Percentiles rank a stretch among this genome's conserved stretches.
These are phyloP conservation scores for Cyclophora albipunctata DNA, from an alignment of 2,888 invertebrate genomes.

Conservation along the genomic window DNA sequence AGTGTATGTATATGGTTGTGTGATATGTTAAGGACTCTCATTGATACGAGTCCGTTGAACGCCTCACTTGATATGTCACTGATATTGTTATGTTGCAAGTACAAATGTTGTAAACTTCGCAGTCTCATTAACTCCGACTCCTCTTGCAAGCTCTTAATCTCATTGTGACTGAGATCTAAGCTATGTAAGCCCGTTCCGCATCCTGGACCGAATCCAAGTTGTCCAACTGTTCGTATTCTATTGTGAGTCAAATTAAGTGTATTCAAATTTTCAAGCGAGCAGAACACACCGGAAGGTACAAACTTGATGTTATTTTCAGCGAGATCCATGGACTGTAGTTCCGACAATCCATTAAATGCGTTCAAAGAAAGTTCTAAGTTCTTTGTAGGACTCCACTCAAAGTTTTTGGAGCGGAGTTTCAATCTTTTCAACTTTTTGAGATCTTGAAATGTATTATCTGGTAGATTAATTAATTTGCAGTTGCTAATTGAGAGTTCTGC, in stretches of 20 bases:
- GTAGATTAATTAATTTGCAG: slow-evolving; percentile 86
- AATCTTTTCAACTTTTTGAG: slow-evolving; percentile 86
- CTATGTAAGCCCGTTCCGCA: slow-evolving; percentile 83
- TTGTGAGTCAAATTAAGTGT: slow-evolving; percentile 90
- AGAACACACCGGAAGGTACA: slow-evolving; percentile 86
- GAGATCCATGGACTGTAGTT: slow-evolving; percentile 86
- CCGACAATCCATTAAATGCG: slow-evolving; percentile 85
- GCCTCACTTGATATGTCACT: slow-evolving; percentile 86
- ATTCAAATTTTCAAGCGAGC: slow-evolving; percentile 85
- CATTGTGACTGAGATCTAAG: slow-evolving; percentile 88
- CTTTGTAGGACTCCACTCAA: slow-evolving; percentile 85
- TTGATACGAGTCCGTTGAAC: slow-evolving; percentile 83
- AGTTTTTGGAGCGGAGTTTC: slow-evolving; percentile 85
- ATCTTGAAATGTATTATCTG: slow-evolving; percentile 86
- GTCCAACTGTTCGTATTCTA: slow-evolving; percentile 84
- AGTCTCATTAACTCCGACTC: slow-evolving; percentile 84
- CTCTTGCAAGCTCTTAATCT: slow-evolving; percentile 82
- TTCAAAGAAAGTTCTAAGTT: slow-evolving; percentile 83
- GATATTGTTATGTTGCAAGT: slow-evolving; percentile 89
- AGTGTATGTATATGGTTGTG: slow-evolving; percentile 88
- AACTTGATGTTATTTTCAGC: slow-evolving; percentile 89
- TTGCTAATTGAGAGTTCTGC: slow-evolving; percentile 84
- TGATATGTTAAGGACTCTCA: slow-evolving; percentile 89
- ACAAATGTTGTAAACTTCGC: slow-evolving; percentile 85
- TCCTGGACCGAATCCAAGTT: slow-evolving; percentile 81